phyloP scores from a whole-genome alignment of 2,888 invertebrate genomes.

The Neoitamus cyanurus region DNA sequence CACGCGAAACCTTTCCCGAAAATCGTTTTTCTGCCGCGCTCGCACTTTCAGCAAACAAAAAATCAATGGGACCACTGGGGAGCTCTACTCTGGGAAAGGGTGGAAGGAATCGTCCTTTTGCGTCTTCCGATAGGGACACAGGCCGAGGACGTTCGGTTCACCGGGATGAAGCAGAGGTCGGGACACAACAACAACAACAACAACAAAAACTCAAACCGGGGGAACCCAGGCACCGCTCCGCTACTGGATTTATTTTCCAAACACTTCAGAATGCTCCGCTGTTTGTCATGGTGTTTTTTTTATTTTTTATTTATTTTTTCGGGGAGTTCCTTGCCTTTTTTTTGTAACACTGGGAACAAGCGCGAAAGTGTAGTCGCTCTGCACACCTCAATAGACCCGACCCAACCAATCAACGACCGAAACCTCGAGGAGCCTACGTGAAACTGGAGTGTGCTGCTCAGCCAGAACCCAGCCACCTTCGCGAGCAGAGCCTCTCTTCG shows the following conservation, averaged over 20 bases:
- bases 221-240: background rate
- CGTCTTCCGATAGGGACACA: background rate
- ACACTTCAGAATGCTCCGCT: background rate
- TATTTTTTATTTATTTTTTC: background rate
- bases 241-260: background rate
- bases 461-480: background rate
- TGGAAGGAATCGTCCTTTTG: background rate
- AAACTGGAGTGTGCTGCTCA: constrained; percentile 59
- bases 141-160: background rate
- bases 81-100: background rate
- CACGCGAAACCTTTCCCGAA: background rate
- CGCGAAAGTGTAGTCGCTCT: constrained; percentile 8
- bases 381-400: background rate
- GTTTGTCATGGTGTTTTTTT: background rate
- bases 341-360: background rate
- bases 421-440: constrained; percentile 60
- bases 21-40: background rate
- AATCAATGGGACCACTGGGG: background rate
- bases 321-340: background rate
- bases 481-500: background rate
- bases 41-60: background rate
- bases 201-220: background rate
- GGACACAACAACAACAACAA: background rate
- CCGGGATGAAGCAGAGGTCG: background rate
- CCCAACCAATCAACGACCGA: constrained; percentile 56